A percentile compares a stretch with the other conserved stretches of the same genome.
These are phyloP conservation scores for Tympanuchus pallidicinctus DNA, from an alignment of 2,113 vertebrate species.

Conservation along the genomic window DNA sequence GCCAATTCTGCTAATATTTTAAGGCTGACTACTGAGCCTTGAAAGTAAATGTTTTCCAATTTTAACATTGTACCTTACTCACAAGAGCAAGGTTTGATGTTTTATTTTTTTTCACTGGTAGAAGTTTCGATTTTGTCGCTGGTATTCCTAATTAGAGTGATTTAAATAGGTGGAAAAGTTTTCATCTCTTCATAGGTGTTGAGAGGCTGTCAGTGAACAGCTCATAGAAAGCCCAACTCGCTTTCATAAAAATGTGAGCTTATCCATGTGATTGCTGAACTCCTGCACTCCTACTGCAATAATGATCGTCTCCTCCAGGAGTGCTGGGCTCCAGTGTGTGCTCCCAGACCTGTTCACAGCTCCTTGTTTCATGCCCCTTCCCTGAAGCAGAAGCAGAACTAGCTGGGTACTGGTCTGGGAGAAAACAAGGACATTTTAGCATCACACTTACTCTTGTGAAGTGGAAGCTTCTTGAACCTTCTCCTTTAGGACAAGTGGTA, in stretches of 20 bases:
- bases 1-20: slow-evolving; percentile 26
- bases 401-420: neutral
- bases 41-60: neutral
- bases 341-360: neutral
- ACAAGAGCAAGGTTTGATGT: neutral
- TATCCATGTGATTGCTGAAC: neutral
- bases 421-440: neutral
- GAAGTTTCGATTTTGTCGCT: neutral
- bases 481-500: neutral
- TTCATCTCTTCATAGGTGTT: neutral
- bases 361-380: neutral
- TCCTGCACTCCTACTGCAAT: neutral
- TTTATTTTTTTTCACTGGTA: slow-evolving; percentile 6
- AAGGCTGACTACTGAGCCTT: neutral
- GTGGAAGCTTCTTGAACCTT: neutral
- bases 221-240: neutral
- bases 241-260: neutral
- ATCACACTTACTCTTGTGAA: neutral
- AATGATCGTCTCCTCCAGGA: neutral
- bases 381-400: neutral
- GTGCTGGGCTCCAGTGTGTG: fast-evolving
- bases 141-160: neutral
- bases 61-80: neutral
- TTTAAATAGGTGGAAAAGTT: slow-evolving; percentile 30
- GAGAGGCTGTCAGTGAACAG: neutral